Evolutionary conservation across 2,888 invertebrate genomes (phyloP).

Genomic region (Amaurobius ferox): DNA sequence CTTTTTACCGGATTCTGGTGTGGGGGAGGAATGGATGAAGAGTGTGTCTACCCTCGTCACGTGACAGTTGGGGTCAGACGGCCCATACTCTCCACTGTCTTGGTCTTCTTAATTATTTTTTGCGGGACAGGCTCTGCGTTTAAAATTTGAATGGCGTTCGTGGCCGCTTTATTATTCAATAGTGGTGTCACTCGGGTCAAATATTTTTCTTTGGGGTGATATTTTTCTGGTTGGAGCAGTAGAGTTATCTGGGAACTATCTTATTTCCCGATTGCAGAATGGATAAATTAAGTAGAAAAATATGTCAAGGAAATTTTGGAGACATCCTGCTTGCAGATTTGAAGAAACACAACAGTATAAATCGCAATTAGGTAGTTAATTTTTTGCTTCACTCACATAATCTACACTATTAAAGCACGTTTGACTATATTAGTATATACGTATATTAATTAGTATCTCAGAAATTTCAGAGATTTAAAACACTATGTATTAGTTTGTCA

Average conservation of each 20-base stretch:
- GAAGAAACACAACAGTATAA: no score
- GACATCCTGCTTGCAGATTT: no score
- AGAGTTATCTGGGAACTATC: background rate
- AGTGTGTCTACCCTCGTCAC: background rate
- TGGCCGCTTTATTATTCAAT: background rate
- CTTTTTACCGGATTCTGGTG: background rate
- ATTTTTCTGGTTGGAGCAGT: background rate
- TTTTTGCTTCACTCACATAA: no score
- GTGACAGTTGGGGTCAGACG: background rate
- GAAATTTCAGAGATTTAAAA: no score
- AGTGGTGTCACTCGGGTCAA: background rate
- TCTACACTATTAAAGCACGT: no score
- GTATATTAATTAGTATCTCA: no score
- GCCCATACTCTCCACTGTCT: background rate
- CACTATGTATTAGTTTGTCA: no score
- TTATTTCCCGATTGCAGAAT: background rate
- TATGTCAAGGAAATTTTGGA: no score
- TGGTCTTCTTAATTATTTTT: conserved; percentile 6
- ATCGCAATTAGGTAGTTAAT: no score
- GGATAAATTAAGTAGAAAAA: no score
- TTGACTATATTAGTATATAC: no score
- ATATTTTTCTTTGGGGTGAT: background rate
- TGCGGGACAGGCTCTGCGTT: background rate
- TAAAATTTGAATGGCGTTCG: background rate
- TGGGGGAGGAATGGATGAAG: background rate